Conservation (phyloP, 2,113 vertebrate species). For the Spheniscus mendiculus region DNA sequence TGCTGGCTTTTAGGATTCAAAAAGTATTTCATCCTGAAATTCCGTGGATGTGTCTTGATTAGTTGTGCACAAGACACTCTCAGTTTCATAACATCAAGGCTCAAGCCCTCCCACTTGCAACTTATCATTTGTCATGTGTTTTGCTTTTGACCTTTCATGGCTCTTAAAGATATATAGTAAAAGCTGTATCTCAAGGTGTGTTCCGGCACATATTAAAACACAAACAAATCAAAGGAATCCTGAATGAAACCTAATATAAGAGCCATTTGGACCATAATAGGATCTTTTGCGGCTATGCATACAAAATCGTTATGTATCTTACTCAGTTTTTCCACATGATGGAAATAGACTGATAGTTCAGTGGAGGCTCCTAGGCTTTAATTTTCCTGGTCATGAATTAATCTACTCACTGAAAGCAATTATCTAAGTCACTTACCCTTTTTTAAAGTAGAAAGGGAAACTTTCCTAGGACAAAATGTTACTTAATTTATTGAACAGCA, state of each 20-base stretch:
- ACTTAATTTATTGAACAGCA: background rate
- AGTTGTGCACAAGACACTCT: constrained; percentile 40
- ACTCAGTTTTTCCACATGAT: background rate
- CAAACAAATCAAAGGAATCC: background rate
- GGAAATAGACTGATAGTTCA: background rate
- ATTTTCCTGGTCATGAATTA: background rate
- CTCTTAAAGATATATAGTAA: background rate
- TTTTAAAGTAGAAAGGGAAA: background rate
- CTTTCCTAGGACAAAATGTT: background rate
- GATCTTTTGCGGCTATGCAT: background rate
- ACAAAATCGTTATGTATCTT: background rate
- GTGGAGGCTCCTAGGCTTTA: background rate
- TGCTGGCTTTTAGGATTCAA: constrained; percentile 34
- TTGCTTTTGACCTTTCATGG: background rate
- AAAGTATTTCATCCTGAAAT: constrained; percentile 38
- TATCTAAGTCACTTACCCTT: background rate
- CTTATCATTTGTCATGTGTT: background rate
- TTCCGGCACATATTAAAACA: background rate
- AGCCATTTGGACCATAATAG: background rate
- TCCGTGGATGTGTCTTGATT: constrained; percentile 52
- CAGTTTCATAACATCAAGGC: background rate
- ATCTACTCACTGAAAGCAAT: background rate
- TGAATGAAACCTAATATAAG: background rate
- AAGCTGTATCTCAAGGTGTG: background rate
- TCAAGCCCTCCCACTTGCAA: background rate